Base-by-base conservation (phyloP, 2,797 vertebrate genomes). In the Crax fasciolata region DNA sequence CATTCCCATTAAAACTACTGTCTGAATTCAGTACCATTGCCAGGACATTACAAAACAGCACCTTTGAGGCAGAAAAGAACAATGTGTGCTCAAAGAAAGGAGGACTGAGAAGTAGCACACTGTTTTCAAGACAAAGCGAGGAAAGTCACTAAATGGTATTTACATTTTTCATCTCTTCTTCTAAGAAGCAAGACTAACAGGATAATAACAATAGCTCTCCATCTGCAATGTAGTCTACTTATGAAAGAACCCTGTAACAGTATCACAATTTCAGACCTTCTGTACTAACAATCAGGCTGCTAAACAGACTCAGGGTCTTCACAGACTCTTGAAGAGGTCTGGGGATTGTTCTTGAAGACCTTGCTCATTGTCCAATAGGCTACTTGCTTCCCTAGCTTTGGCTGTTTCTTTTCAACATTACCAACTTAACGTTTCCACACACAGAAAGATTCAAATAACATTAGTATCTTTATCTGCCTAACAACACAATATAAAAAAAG, bases 351-450 rank as follows among this genome's bases (percentile, higher is more conserved):
- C 35, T 35, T 35, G 35, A 35, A 48, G 1, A 66, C 1, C 1
- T 59, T 19, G 35, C 30, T 68, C 5, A 4, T 59, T 63, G 89
- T 80, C 38, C 49, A 91, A 41, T 10, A 44, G 49, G 7, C 11
- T 71, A 44, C 32, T 28, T 62, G 28, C 24, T 84, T 73, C 32
- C 24, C 27, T 51, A 63, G 59, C 25, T 58, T 73, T 58, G 48
- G 9, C 44, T 72, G 32, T n/a, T 73, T 93, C 32, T 84, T 82
- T 92, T 59, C 71, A 70, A 20, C 23, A 25, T 20, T 66, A 58
- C 55, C 39, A 15, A 77, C 82, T 16, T 55, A 86, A 41, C 38
- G 75, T 1, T 59, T 30, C 35, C 75, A 10, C 35, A 75, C 7
- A 49, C 9, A 54, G 5, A 71, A 7, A 41, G 15, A 80, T 9